Base-by-base conservation (phyloP, 2,797 vertebrate genomes). In the Pseudomugil gertrudae region DNA sequence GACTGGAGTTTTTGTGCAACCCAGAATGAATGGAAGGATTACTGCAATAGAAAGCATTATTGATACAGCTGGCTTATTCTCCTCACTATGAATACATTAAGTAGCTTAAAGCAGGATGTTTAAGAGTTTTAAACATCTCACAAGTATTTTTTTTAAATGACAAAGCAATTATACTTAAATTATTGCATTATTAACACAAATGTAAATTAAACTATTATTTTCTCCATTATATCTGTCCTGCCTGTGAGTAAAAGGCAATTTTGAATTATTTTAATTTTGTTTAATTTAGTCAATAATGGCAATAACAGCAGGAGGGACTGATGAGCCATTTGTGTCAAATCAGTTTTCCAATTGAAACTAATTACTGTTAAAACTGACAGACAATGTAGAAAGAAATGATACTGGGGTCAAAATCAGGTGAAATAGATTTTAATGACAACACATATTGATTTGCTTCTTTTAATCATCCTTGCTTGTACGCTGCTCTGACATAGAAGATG, bases 401-500 rank as follows among this genome's bases (percentile, higher is more conserved):
- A 72, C 29, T 0, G 63, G 48, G 75, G 66, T 83, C 74, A 72
- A 26, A 57, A 21, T 55, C 38, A 19, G 77, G 48, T 77, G 63
- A 84, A 72, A 65, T 63, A 29, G 30, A 68, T 51, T 48, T 29
- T 63, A 63, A 72, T 55, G 23, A 74, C 38, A 61, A 54, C 84
- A 67, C 68, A 24, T 67, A 83, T 77, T 26, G 72, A 78, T 85
- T 79, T 9, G 50, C 7, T 5, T 66, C 36, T 57, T 50, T 63
- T 32, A 78, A 64, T 52, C 45, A 21, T 47, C 23, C 4, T 48
- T 48, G 64, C 19, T 32, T 32, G 32, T 32, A 9, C 4, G 32
- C 30, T 71, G 36, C 63, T 10, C 17, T 51, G 14, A 24, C 36
- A 67, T 54, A 45, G 27, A 71, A 57, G 33, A 23, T 62, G 29